A percentile compares a stretch with the other conserved stretches of the same genome.
Evolutionary conservation across 2,113 vertebrate genomes (phyloP).

Genomic region (Procavia capensis): DNA sequence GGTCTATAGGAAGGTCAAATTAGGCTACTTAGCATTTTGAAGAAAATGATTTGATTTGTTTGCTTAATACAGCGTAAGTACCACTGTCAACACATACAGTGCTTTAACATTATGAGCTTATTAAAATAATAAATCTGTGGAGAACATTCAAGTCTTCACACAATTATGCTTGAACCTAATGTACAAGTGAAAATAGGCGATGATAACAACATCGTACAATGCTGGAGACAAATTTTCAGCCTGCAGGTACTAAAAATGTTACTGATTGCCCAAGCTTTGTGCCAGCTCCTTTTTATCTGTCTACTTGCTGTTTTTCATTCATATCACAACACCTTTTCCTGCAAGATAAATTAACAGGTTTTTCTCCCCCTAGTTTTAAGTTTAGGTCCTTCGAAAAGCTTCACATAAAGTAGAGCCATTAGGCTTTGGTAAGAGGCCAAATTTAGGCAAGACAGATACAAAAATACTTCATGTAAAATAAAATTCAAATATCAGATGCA

Average conservation of each 20-base stretch:
- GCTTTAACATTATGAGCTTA: conserved; percentile 74
- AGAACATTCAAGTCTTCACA: conserved; percentile 75
- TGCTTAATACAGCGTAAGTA: conserved; percentile 68
- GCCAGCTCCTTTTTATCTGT: conserved; percentile 76
- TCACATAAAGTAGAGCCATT: conserved; percentile 80
- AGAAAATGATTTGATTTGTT: conserved; percentile 71
- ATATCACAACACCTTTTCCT: conserved; percentile 79
- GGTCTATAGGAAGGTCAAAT: conserved; percentile 47
- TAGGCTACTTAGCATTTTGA: conserved; percentile 60
- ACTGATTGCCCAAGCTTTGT: conserved; percentile 70
- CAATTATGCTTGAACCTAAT: conserved; percentile 73
- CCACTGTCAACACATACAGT: conserved; percentile 66
- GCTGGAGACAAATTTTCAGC: conserved; percentile 75
- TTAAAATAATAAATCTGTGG: conserved; percentile 75
- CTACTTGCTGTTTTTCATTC: conserved; percentile 82
- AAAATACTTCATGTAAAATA: conserved; percentile 74
- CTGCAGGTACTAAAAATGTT: conserved; percentile 75
- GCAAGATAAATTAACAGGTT: conserved; percentile 75
- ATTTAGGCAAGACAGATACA: conserved; percentile 80
- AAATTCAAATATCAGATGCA: conserved; percentile 77
- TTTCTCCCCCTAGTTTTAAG: conserved; percentile 63
- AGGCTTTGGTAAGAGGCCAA: conserved; percentile 81
- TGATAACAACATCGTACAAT: conserved; percentile 75
- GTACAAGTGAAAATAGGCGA: conserved; percentile 71
- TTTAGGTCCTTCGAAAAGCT: conserved; percentile 81